phyloP scores from a whole-genome alignment of 1,140 invertebrate species.

The Heliconius hermathena region DNA sequence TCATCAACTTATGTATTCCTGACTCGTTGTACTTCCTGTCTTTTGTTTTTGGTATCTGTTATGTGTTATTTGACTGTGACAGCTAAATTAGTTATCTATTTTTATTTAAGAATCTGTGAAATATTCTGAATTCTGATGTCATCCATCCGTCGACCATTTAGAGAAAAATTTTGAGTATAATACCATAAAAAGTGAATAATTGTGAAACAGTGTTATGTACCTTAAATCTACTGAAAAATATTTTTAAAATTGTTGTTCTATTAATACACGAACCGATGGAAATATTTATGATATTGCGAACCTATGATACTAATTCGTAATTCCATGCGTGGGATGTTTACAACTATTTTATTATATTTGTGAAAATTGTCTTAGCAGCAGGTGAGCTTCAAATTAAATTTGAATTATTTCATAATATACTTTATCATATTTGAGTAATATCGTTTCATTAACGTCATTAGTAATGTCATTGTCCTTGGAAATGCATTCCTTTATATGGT shows the following conservation, averaged over 20 bases:
- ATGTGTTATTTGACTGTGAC: neutral
- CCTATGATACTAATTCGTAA: conserved; percentile 50
- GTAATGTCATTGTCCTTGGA: conserved; percentile 51
- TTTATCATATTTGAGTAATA: conserved; percentile 12
- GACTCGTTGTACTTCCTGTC: too few relatives aligned
- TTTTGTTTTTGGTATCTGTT: neutral
- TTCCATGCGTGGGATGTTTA: conserved; percentile 75
- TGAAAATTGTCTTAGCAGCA: conserved; percentile 17
- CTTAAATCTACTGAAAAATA: neutral
- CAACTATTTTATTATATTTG: conserved; percentile 48
- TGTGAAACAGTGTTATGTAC: conserved; percentile 9
- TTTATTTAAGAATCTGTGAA: conserved; percentile 32
- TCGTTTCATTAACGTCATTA: conserved; percentile 19
- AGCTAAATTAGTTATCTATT: conserved; percentile 10
- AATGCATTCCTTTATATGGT: conserved; percentile 38
- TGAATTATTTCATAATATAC: conserved; percentile 7
- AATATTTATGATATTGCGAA: conserved; percentile 13
- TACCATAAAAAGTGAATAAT: conserved; percentile 33
- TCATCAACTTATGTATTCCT: too few relatives aligned
- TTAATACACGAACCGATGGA: conserved; percentile 10
- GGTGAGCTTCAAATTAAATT: conserved; percentile 27
- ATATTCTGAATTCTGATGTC: conserved; percentile 51
- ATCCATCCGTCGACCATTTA: conserved; percentile 56
- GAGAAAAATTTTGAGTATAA: conserved; percentile 37
- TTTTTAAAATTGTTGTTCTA: neutral